These are phyloP conservation scores for Poecile atricapillus DNA, from an alignment of 2,113 vertebrate genomes.

Conservation along the genomic window DNA sequence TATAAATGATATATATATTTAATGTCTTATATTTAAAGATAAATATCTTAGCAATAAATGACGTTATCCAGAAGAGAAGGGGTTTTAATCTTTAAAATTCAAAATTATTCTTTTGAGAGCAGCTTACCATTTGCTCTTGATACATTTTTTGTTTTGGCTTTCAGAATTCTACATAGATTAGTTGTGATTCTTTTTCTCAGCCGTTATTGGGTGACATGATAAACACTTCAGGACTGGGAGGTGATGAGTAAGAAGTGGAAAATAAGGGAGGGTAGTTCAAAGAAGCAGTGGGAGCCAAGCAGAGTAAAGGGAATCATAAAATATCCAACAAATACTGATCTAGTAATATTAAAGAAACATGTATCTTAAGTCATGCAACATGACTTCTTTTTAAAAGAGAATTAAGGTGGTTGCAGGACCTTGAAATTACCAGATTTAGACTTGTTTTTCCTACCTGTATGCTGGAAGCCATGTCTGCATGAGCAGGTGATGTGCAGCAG, in stretches of 20 bases:
- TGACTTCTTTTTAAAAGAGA: neutral
- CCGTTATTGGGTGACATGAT: neutral
- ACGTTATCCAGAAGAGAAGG: neutral
- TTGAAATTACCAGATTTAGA: neutral
- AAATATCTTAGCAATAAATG: neutral
- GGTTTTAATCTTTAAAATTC: neutral
- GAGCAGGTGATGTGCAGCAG: neutral
- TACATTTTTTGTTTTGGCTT: neutral
- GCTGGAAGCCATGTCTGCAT: fast-evolving
- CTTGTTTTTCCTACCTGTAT: neutral
- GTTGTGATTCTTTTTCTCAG: neutral
- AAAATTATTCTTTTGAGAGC: neutral
- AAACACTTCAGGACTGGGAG: neutral
- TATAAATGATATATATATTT: neutral
- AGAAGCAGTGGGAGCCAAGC: neutral
- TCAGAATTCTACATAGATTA: neutral
- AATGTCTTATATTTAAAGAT: neutral
- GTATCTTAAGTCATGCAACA: neutral
- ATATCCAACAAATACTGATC: neutral
- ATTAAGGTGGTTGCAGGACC: neutral
- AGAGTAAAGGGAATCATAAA: neutral
- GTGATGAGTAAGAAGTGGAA: neutral
- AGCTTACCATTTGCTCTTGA: neutral
- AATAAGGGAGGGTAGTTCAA: neutral
- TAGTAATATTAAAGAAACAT: neutral